Evolutionary conservation across 1,140 invertebrate genomes (phyloP).

Genomic region (Micrasema minimum): DNA sequence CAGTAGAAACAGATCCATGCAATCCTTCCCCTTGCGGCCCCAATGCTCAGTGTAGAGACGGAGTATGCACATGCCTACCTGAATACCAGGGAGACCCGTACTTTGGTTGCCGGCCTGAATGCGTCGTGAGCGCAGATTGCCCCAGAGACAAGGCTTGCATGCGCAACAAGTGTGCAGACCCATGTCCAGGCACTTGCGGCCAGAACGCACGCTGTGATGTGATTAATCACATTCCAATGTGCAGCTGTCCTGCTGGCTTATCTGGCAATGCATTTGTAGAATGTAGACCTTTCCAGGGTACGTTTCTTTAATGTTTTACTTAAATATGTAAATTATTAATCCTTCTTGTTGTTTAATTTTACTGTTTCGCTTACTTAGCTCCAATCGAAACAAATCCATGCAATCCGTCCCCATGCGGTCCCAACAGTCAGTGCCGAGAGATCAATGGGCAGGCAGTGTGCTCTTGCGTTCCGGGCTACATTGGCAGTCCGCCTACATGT

Average conservation of each 20-base stretch:
- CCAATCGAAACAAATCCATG: constrained; percentile 65
- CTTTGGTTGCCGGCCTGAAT: constrained; percentile 75
- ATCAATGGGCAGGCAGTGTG: constrained; percentile 73
- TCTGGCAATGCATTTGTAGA: constrained; percentile 73
- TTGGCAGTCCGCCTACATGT: constrained; percentile 72
- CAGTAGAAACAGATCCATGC: constrained; percentile 66
- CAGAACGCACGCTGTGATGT: constrained; percentile 75
- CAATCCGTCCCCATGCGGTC: constrained; percentile 71
- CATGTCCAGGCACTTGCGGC: constrained; percentile 76
- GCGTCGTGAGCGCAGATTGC: constrained; percentile 76
- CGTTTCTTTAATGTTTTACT: no score
- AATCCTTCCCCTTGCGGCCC: constrained; percentile 77
- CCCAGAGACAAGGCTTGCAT: constrained; percentile 74
- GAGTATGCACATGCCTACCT: constrained; percentile 71
- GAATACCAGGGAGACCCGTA: constrained; percentile 79
- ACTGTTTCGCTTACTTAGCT: constrained; percentile 52
- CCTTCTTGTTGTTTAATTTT: neutral
- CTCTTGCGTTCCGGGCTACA: constrained; percentile 70
- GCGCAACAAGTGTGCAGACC: constrained; percentile 76
- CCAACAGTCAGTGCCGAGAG: constrained; percentile 71
- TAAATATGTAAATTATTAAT: neutral
- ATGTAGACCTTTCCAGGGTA: constrained; percentile 67
- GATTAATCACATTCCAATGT: constrained; percentile 76
- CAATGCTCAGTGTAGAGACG: constrained; percentile 71
- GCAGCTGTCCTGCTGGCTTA: constrained; percentile 73